phyloP scores from a whole-genome alignment of 2,888 invertebrate genomes.

The Acanthosepion pharaonis region DNA sequence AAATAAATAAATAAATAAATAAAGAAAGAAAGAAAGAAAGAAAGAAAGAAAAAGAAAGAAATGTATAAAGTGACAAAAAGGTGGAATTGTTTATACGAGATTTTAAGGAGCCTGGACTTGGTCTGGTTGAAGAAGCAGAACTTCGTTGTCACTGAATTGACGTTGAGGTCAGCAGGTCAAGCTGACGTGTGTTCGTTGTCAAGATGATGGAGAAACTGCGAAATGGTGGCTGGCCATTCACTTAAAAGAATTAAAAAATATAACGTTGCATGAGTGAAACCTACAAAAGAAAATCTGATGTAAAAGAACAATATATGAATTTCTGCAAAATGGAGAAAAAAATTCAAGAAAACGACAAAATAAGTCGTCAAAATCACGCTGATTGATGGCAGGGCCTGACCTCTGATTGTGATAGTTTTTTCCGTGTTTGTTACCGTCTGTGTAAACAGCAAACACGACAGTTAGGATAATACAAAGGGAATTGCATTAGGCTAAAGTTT shows the following conservation, averaged over 20 bases:
- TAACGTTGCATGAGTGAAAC: too few relatives aligned
- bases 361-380: not conserved
- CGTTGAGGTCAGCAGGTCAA: not conserved
- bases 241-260: not conserved
- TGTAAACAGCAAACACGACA: not conserved
- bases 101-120: not conserved
- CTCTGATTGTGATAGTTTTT: not conserved
- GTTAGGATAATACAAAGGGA: not conserved
- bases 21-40: too few relatives aligned
- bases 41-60: not conserved
- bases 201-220: not conserved
- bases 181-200: not conserved
- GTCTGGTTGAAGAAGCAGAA: too few relatives aligned
- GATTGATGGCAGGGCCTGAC: not conserved
- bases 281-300: not conserved
- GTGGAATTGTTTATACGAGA: not conserved
- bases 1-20: too few relatives aligned
- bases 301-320: not conserved
- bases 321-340: not conserved
- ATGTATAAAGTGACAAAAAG: not conserved
- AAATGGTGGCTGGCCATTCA: slow-evolving; percentile 2
- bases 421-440: not conserved
- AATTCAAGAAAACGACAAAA: not conserved
- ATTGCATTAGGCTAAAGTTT: not conserved
- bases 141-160: not conserved